Evolutionary conservation across 2,797 vertebrate genomes (phyloP).

Genomic region (Myioborus melanocephalus): DNA sequence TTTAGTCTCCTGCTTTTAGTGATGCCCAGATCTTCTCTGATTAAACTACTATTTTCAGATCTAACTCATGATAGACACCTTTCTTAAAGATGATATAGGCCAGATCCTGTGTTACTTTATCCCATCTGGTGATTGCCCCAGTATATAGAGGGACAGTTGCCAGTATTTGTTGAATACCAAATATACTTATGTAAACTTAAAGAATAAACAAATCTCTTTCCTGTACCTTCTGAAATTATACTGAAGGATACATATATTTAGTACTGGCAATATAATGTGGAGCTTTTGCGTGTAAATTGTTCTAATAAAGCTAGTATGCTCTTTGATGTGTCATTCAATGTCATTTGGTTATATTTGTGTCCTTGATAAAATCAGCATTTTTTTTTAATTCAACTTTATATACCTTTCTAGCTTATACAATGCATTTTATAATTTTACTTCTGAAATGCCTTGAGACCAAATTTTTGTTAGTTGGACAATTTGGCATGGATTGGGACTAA

Average conservation of each 20-base stretch:
- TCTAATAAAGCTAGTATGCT: slow-evolving; percentile 15
- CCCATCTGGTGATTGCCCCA: not conserved
- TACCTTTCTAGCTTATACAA: not conserved
- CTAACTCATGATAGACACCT: not conserved
- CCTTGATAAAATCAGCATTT: slow-evolving; percentile 29
- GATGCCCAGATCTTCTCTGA: not conserved
- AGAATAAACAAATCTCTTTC: slow-evolving; percentile 13
- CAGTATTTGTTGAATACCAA: not conserved
- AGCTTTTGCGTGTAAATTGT: slow-evolving; percentile 26
- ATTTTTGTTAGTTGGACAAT: not conserved
- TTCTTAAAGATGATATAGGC: not conserved
- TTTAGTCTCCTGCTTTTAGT: not conserved
- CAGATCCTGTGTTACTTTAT: not conserved
- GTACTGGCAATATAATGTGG: not conserved
- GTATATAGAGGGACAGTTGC: not conserved
- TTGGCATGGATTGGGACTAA: not conserved
- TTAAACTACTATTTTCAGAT: not conserved
- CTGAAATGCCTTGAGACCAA: not conserved
- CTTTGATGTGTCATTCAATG: slow-evolving; percentile 29
- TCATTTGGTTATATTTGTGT: slow-evolving; percentile 31
- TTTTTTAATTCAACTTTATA: not conserved
- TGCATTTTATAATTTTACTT: not conserved
- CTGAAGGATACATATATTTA: not conserved
- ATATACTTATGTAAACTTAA: not conserved
- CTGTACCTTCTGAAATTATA: slow-evolving; percentile 3